phyloP scores from a whole-genome alignment of 2,888 invertebrate genomes.

The Pseudococcus viburni region DNA sequence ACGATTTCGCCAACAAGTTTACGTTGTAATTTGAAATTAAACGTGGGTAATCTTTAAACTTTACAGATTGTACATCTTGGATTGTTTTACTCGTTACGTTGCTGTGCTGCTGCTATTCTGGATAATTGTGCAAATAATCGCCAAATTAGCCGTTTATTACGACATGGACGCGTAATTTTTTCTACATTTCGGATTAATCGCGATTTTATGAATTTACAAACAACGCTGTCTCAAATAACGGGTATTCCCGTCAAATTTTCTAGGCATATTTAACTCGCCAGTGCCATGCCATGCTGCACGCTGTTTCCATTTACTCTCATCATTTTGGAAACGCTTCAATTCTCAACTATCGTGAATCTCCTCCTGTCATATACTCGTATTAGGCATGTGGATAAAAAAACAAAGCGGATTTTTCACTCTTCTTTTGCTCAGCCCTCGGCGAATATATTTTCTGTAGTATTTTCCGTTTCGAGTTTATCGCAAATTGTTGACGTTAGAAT shows the following conservation, averaged over 20 bases:
- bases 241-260: too few relatives aligned
- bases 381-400: not conserved
- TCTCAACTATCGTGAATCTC: not conserved
- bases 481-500: not conserved
- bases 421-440: not conserved
- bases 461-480: not conserved
- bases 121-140: slow-evolving; percentile 41
- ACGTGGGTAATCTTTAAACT: not conserved
- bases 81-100: slow-evolving; percentile 34
- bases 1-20: not conserved
- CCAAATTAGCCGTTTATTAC: slow-evolving; percentile 18
- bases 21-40: not conserved
- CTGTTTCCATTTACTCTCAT: too few relatives aligned
- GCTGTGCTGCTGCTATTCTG: slow-evolving; percentile 24
- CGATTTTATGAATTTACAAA: not conserved
- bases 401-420: not conserved
- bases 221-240: not conserved
- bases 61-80: slow-evolving; percentile 28
- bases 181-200: not conserved
- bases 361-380: not conserved
- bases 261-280: too few relatives aligned
- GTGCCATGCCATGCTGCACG: too few relatives aligned
- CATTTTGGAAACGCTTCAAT: too few relatives aligned
- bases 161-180: not conserved
- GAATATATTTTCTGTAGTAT: not conserved